A percentile compares a stretch with the other conserved stretches of the same genome.
Evolutionary conservation across 2,113 vertebrate genomes (phyloP).

Genomic region (Megaleporinus macrocephalus): DNA sequence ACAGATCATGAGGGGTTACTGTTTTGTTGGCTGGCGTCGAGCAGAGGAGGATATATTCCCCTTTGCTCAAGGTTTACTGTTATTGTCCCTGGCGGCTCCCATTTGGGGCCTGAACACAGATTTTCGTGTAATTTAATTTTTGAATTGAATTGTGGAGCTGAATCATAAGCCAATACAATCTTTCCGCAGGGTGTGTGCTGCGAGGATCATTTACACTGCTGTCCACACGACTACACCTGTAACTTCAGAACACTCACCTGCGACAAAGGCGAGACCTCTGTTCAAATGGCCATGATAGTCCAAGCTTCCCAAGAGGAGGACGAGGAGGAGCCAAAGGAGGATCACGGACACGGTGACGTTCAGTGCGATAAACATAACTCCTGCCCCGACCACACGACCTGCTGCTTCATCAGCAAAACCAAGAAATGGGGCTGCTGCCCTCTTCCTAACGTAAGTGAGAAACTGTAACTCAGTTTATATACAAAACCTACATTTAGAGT

Average conservation of each 20-base stretch:
- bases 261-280: not conserved
- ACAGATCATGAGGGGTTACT: too few species aligned
- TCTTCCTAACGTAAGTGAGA: constrained; percentile 64
- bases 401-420: constrained; percentile 62
- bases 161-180: not conserved
- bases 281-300: constrained; percentile 32
- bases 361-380: constrained; percentile 62
- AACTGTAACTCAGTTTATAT: too few species aligned
- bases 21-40: too few species aligned
- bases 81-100: too few species aligned
- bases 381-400: constrained; percentile 70
- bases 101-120: too few species aligned
- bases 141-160: too few species aligned
- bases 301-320: rapidly evolving
- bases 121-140: too few species aligned
- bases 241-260: not conserved
- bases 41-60: too few species aligned
- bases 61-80: too few species aligned
- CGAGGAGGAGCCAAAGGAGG: not conserved
- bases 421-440: constrained; percentile 72
- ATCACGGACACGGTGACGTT: not conserved
- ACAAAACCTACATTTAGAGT: too few species aligned
- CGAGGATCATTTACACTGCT: constrained; percentile 67
- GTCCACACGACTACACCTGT: constrained; percentile 60
- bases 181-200: constrained; percentile 75